These are phyloP conservation scores for Cercopithecus mitis DNA, from an alignment of 2,797 vertebrate species.

Conservation along the genomic window DNA sequence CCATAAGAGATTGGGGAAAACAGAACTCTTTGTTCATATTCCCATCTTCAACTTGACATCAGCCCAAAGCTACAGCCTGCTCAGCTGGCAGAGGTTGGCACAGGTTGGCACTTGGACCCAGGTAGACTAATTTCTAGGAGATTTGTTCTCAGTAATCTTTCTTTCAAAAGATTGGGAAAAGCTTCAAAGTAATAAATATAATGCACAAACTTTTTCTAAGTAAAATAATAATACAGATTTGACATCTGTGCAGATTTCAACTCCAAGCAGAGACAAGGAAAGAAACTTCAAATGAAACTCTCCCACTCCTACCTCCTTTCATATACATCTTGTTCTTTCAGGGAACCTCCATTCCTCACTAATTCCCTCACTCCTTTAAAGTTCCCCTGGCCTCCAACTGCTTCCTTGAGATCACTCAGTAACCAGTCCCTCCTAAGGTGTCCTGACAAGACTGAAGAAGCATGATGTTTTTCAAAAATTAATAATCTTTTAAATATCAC, in stretches of 20 bases:
- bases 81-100: slow-evolving; percentile 76
- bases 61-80: slow-evolving; percentile 58
- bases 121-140: slow-evolving; percentile 76
- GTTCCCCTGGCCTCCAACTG: neutral
- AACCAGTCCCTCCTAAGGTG: neutral
- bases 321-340: neutral
- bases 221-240: slow-evolving; percentile 70
- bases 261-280: slow-evolving; percentile 53
- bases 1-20: slow-evolving; percentile 74
- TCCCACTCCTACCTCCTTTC: neutral
- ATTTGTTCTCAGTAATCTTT: slow-evolving; percentile 78
- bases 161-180: slow-evolving; percentile 77
- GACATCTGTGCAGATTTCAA: slow-evolving; percentile 62
- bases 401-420: neutral
- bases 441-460: neutral
- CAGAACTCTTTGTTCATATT: slow-evolving; percentile 76
- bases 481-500: neutral
- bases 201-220: slow-evolving; percentile 72
- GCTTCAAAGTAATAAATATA: slow-evolving; percentile 78
- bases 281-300: slow-evolving; percentile 55
- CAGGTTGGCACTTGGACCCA: slow-evolving; percentile 72
- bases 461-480: neutral
- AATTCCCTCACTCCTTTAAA: neutral
- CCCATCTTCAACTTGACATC: slow-evolving; percentile 71
- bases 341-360: neutral